These are phyloP conservation scores for Glyphotaelius pellucidus DNA, from an alignment of 2,888 invertebrate species.

Conservation along the genomic window DNA sequence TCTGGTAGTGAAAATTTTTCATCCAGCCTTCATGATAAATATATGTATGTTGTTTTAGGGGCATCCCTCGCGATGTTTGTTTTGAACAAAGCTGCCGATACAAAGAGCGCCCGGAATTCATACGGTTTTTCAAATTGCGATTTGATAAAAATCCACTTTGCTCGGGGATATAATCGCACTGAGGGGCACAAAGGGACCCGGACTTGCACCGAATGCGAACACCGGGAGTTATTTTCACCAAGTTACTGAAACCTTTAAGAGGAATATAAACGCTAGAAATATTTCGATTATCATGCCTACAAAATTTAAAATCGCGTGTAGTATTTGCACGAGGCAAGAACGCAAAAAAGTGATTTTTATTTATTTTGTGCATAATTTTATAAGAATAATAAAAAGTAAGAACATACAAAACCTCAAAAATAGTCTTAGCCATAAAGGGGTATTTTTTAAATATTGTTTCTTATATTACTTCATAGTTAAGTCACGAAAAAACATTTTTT, in stretches of 20 bases:
- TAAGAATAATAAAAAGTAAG: too few relatives aligned
- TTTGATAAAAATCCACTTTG: constrained; percentile 49
- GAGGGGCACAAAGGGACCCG: constrained; percentile 7
- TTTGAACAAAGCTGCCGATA: not conserved
- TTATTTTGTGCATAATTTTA: too few relatives aligned
- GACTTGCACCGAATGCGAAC: not conserved
- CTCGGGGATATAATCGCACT: constrained; percentile 52
- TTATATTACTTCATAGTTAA: too few relatives aligned
- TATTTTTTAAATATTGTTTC: too few relatives aligned
- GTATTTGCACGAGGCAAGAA: too few relatives aligned
- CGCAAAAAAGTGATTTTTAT: too few relatives aligned
- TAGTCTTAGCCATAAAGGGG: too few relatives aligned
- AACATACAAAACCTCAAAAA: too few relatives aligned
- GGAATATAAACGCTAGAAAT: too few relatives aligned
- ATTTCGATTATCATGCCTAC: too few relatives aligned
- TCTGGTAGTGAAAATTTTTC: not conserved
- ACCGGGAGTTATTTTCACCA: not conserved
- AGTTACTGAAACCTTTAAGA: not conserved
- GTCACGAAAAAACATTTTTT: too few relatives aligned
- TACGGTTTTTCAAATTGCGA: constrained; percentile 46
- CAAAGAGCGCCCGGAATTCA: constrained; percentile 15
- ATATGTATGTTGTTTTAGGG: not conserved
- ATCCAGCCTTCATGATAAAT: not conserved
- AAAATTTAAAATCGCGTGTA: too few relatives aligned
- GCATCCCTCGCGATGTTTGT: constrained; percentile 2